These are phyloP conservation scores for Chelonus insularis DNA, from an alignment of 1,140 invertebrate genomes.

Conservation along the genomic window DNA sequence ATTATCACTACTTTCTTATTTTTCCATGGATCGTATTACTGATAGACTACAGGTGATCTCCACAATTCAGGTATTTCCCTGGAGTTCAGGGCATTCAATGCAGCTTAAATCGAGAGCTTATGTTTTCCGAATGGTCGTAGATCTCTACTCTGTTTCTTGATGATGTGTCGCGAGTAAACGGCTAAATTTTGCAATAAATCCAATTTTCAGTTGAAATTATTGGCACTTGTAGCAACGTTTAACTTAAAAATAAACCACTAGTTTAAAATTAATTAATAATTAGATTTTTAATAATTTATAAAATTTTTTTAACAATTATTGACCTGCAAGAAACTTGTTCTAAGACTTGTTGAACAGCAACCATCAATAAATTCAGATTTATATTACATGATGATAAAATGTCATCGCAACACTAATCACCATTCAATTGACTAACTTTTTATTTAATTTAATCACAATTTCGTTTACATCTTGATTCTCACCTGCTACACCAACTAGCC, in stretches of 20 bases:
- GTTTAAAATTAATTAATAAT: too few relatives aligned
- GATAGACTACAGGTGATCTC: background rate
- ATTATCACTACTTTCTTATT: background rate
- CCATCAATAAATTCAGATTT: background rate
- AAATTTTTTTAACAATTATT: too few relatives aligned
- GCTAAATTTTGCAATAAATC: background rate
- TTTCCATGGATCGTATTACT: background rate
- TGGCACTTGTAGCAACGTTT: background rate
- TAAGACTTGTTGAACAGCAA: background rate
- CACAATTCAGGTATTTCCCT: constrained; percentile 1
- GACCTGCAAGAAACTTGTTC: background rate
- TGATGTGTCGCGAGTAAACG: constrained; percentile 33
- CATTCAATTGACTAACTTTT: background rate
- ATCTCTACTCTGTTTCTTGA: constrained; percentile 39
- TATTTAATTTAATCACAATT: background rate
- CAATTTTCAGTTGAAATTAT: background rate
- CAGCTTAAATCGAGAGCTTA: constrained; percentile 31
- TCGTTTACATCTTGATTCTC: constrained; percentile 34
- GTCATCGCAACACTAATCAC: constrained; percentile 13
- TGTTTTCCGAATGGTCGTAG: constrained; percentile 48
- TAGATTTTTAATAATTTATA: too few relatives aligned
- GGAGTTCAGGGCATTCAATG: constrained; percentile 1
- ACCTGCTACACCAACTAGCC: constrained; percentile 52
- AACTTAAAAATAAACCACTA: too few relatives aligned
- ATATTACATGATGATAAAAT: background rate